phyloP scores from a whole-genome alignment of 2,888 invertebrate genomes.

The Chrysina gloriosa region DNA sequence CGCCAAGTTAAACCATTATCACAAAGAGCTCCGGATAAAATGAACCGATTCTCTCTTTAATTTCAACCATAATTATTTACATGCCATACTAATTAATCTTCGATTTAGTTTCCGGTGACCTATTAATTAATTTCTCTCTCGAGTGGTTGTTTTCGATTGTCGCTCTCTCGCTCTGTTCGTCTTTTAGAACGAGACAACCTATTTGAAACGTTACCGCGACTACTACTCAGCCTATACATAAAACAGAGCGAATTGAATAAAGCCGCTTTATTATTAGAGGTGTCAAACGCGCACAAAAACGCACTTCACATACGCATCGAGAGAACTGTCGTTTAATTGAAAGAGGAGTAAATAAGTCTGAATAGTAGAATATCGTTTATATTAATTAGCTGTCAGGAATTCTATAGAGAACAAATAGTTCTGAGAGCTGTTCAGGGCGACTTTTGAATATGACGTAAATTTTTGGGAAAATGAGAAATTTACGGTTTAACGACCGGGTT shows the following conservation, averaged over 20 bases:
- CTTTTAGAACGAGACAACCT: not conserved
- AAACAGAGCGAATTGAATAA: constrained; percentile 3
- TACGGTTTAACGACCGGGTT: too few species aligned
- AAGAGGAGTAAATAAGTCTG: not conserved
- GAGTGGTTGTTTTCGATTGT: constrained; percentile 42
- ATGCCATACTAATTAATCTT: constrained; percentile 50
- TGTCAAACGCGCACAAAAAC: not conserved
- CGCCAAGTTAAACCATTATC: constrained; percentile 32
- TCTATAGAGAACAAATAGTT: not conserved
- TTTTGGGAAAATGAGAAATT: too few species aligned
- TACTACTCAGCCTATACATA: not conserved
- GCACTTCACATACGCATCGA: not conserved
- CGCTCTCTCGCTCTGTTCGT: not conserved
- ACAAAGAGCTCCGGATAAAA: constrained; percentile 32
- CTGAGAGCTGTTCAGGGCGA: not conserved
- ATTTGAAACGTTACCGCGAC: not conserved
- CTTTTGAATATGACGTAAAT: too few species aligned
- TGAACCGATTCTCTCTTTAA: constrained; percentile 40
- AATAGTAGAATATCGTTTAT: not conserved
- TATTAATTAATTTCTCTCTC: constrained; percentile 49
- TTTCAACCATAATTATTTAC: constrained; percentile 47
- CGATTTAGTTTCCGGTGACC: constrained; percentile 52
- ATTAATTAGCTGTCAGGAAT: constrained; percentile 6
- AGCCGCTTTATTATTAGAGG: not conserved
- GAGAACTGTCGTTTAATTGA: not conserved